Evolutionary conservation across 23 tunicate genomes (phyloP), one percentile per base, ranked within the genome.

Genomic region (Clavelina lepadiformis): DNA sequence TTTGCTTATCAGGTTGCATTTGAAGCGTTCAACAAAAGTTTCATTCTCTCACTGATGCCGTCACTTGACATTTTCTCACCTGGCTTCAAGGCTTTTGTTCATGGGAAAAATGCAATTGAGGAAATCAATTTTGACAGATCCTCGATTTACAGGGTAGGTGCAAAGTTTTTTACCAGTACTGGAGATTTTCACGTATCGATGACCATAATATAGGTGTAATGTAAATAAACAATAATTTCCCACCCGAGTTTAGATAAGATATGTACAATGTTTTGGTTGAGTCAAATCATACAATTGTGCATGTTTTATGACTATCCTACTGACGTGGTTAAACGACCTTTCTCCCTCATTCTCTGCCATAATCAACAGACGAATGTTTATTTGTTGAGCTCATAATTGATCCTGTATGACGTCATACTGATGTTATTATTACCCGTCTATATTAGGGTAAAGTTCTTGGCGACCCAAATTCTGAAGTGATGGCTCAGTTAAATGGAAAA

Each of bases 381-480:
- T n/a, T n/a, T n/a, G n/a, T n/a, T n/a, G 23, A 54, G 8, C 60
- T 54, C 8, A 20, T 22, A 19, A 19, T 22, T 20, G 22, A 13
- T 54, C 23, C 25, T n/a, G 15, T 54, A 20, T 13, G 23, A 45
- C 29, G 27, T 60, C 11, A 25, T 11, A 26, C 13, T 30, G 38
- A 61, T 0, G 18, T n/a, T 27, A 1, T 61, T 61, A 1, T 37
- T 0, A n/a, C 23, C 50, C n/a, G n/a, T n/a, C n/a, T n/a, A 28
- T 64, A 47, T 5, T 32, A 86, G 95, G 95, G 95, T 21, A 78
- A 59, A n/a, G 85, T 86, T 25, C 24, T 86, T 57, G 95, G 80
- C 22, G 95, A 86, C 35, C 61, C 85, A 4, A 46, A 68, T 2
- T 88, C 96, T 1, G 31, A 54, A 2, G 96, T 80, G 26, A 65